Evolutionary conservation across 2,797 vertebrate genomes (phyloP), one percentile per base, ranked within the genome.

Genomic region (Sphenodon punctatus): DNA sequence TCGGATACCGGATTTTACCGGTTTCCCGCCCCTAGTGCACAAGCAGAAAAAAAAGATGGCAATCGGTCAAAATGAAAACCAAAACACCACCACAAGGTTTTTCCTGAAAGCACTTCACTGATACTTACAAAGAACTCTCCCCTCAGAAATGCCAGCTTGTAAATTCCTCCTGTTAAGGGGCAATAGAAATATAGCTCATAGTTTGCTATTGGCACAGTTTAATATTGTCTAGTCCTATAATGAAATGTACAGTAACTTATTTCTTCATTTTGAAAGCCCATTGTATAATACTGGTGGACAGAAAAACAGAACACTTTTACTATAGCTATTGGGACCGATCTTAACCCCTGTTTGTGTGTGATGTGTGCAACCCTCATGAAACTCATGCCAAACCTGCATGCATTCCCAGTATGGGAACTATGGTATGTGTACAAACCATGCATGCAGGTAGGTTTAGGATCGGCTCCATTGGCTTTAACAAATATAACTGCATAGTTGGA

Each of bases 121-220:
- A 63, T 72, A 49, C 42, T 69, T 45, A 45, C 68, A 67, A 41
- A 72, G 25, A 89, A 69, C 51, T 84, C 81, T 75, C 70, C 75
- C 75, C n/a, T n/a, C 78, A 81, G 87, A 88, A 88, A 70, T 68
- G 58, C 38, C 82, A 73, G 25, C 72, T 72, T 87, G 41, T 73
- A 55, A 51, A 85, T 51, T 53, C 72, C 46, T 71, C 25, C 65
- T 74, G 22, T 79, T 74, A 68, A 66, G 59, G 41, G 82, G 41
- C 30, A 69, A 56, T 9, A 56, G 60, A 46, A 86, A 75, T 56
- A 72, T 39, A 78, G 86, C 55, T 79, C 83, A 60, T 32, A 74
- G 23, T 20, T 53, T 43, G 58, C 83, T 73, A 51, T 46, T 89
- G 82, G 66, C 66, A 75, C 59, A 74, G 49, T 78, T 83, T 73